phyloP scores from a whole-genome alignment of 1,140 invertebrate genomes.

The Drosophila lacteicornis region DNA sequence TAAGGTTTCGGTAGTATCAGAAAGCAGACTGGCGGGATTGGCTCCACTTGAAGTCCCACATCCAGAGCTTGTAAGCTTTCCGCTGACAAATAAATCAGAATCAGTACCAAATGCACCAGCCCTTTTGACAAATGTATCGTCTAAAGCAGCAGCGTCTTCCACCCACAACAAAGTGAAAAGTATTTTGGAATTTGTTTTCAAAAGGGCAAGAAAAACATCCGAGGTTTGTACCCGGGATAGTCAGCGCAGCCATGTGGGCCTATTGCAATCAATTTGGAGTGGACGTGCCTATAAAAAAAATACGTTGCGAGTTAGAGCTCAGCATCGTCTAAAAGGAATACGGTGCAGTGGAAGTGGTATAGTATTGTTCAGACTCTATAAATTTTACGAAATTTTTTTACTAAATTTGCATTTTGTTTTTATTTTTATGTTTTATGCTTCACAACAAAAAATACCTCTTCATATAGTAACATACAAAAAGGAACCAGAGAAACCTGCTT shows the following conservation, averaged over 20 bases:
- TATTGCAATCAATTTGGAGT: constrained; percentile 67
- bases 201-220: constrained; percentile 33
- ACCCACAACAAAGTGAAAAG: constrained; percentile 42
- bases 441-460: constrained; percentile 6
- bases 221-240: constrained; percentile 65
- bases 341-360: constrained; percentile 84
- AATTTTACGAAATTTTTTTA: background rate
- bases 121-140: constrained; percentile 10
- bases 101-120: constrained; percentile 14
- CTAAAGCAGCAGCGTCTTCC: background rate
- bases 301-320: constrained; percentile 46
- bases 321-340: constrained; percentile 81
- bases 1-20: constrained; percentile 41
- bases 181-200: constrained; percentile 61
- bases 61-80: constrained; percentile 18
- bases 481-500: constrained; percentile 50
- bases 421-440: constrained; percentile 16
- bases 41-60: constrained; percentile 6
- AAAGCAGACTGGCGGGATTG: background rate
- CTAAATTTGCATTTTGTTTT: constrained; percentile 28
- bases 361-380: constrained; percentile 7
- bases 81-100: constrained; percentile 41
- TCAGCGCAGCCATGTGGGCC: constrained; percentile 76
- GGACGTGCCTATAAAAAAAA: constrained; percentile 39
- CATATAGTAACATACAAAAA: constrained; percentile 78